A percentile compares a stretch with the other conserved stretches of the same genome.
These are phyloP conservation scores for Tenthredo notha DNA, from an alignment of 2,888 invertebrate genomes.

Conservation along the genomic window DNA sequence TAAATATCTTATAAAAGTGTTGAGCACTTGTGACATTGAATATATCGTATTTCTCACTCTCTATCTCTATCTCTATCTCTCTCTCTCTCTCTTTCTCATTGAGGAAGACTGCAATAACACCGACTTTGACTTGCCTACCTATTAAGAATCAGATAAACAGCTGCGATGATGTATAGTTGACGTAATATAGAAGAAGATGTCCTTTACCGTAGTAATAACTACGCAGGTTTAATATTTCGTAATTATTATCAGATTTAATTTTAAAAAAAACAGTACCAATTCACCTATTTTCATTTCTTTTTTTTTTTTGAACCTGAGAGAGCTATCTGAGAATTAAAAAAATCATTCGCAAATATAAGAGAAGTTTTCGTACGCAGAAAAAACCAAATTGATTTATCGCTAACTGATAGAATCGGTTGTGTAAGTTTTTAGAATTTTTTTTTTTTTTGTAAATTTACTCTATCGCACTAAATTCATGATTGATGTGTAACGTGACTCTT, in stretches of 20 bases:
- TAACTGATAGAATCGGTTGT: neutral
- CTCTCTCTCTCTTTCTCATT: neutral
- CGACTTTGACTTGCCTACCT: neutral
- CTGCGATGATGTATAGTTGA: neutral
- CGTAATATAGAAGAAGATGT: conserved; percentile 20
- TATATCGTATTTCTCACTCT: neutral
- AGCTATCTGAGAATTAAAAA: no score
- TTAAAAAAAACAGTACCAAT: no score
- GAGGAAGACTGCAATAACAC: conserved; percentile 11
- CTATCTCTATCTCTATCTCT: neutral
- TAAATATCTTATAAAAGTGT: neutral
- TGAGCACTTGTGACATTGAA: conserved; percentile 20
- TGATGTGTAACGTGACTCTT: neutral
- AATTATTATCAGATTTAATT: no score
- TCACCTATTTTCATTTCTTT: no score
- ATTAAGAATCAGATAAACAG: conserved; percentile 23
- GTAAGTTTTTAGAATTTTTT: neutral
- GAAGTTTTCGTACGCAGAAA: no score
- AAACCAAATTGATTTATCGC: no score
- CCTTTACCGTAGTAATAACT: neutral
- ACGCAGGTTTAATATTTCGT: no score
- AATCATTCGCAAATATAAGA: no score
- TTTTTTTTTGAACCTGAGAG: no score
- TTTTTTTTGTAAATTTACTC: neutral
- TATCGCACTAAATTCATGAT: neutral